Evolutionary conservation across 2,113 vertebrate species (phyloP), one percentile per base, ranked within the genome.

Genomic region (Corythaixoides concolor): DNA sequence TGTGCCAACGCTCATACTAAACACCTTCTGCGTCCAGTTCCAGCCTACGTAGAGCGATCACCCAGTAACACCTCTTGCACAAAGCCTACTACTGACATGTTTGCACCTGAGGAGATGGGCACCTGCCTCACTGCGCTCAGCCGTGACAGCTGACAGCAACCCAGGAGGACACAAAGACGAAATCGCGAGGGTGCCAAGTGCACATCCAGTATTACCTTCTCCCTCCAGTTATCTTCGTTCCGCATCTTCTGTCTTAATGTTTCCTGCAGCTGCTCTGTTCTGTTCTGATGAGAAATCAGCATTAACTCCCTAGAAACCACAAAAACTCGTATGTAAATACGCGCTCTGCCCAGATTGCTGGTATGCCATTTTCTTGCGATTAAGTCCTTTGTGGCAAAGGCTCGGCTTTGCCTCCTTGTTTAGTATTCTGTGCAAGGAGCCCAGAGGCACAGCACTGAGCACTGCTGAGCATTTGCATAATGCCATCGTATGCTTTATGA

Each of bases 201-300:
- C 76, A 94, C 58, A 26, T 33, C 59, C 70, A 62, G 33, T 5
- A 73, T 97, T 98, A 99, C 99, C 98, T 99, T 98, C 88, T 97
- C 97, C 92, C 96, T 98, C 97, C 98, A 98, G 96, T 93, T 98
- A 45, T 98, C 97, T 59, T 98, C 97, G 9, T 53, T 96, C 50
- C 93, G 45, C 90, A 98, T 95, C 93, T 98, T 98, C 94, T 98
- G 98, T 78, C 95, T 97, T 73, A 98, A 97, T 3, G 96, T 95
- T 89, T 98, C 97, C 94, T 99, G 98, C 96, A 99, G 97, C 95
- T 98, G 97, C 93, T 98, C 96, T 8, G 98, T 86, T 93, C 97
- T 98, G 96, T 95, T 98, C 93, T 97, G 94, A 97, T 99, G 98
- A 79, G 98, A 98, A 97, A 96, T 78, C 90, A 97, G 95, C 93